Conservation (phyloP, 2,888 invertebrate species). For the Drosophila macrospina region DNA sequence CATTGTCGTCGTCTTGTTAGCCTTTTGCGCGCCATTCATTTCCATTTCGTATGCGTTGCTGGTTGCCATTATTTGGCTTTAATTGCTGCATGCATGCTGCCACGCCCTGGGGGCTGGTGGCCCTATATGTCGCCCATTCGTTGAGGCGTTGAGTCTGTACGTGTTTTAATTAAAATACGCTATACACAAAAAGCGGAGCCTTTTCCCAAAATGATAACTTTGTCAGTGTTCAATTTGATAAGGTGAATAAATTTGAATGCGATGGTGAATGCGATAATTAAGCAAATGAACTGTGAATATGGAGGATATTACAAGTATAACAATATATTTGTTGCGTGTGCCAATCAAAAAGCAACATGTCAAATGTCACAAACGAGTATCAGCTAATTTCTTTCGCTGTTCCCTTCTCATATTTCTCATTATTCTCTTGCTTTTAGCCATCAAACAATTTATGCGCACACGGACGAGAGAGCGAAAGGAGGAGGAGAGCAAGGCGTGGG, state of each 20-base stretch:
- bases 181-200: slow-evolving; percentile 36
- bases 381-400: slow-evolving; percentile 54
- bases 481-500: slow-evolving; percentile 36
- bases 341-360: slow-evolving; percentile 77
- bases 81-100: slow-evolving; percentile 74
- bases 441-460: slow-evolving; percentile 68
- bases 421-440: background rate
- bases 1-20: slow-evolving; percentile 73
- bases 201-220: slow-evolving; percentile 62
- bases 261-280: slow-evolving; percentile 50
- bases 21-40: slow-evolving; percentile 71
- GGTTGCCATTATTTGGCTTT: slow-evolving; percentile 79
- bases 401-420: background rate
- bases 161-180: slow-evolving; percentile 77
- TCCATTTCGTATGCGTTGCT: slow-evolving; percentile 78
- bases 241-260: slow-evolving; percentile 33
- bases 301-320: slow-evolving; percentile 20
- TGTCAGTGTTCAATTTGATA: slow-evolving; percentile 61
- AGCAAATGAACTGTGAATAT: slow-evolving; percentile 70
- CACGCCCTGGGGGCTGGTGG: slow-evolving; percentile 2
- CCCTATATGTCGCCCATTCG: background rate
- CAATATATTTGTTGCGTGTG: slow-evolving; percentile 59
- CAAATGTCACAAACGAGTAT: slow-evolving; percentile 67
- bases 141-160: slow-evolving; percentile 47
- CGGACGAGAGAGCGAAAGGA: slow-evolving; percentile 14